Evolutionary conservation across 2,113 vertebrate genomes (phyloP).

Genomic region (Litocranius walleri): DNA sequence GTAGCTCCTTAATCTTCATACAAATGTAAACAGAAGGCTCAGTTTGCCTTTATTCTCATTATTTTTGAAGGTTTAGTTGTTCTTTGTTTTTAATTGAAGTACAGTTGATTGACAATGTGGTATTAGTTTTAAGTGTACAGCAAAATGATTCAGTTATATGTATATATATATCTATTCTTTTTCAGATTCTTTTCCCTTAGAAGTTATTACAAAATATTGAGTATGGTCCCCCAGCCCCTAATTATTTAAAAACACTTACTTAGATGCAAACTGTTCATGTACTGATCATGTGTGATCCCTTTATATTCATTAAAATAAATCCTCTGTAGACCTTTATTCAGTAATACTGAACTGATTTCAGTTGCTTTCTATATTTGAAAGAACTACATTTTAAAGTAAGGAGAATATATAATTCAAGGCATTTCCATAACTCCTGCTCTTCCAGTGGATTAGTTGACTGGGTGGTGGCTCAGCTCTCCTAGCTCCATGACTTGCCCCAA

Average conservation of each 20-base stretch:
- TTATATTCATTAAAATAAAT: neutral
- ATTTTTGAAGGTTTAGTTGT: neutral
- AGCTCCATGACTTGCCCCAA: neutral
- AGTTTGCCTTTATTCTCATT: neutral
- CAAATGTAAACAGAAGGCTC: neutral
- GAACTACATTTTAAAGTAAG: neutral
- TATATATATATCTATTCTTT: neutral
- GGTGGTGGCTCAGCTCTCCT: neutral
- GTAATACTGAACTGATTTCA: neutral
- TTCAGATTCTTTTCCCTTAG: neutral
- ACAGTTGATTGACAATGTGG: neutral
- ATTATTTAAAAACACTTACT: neutral
- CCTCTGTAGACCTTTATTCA: neutral
- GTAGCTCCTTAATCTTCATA: neutral
- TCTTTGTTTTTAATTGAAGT: neutral
- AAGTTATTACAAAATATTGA: neutral
- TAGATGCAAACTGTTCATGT: neutral
- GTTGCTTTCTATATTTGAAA: neutral
- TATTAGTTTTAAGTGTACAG: neutral
- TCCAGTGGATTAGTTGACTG: neutral
- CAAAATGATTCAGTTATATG: neutral
- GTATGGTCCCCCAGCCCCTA: neutral
- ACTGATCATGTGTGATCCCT: neutral
- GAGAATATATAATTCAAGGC: neutral
- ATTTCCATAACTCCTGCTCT: neutral